phyloP scores from a whole-genome alignment of 2,113 vertebrate genomes.

The Arvicanthis niloticus region DNA sequence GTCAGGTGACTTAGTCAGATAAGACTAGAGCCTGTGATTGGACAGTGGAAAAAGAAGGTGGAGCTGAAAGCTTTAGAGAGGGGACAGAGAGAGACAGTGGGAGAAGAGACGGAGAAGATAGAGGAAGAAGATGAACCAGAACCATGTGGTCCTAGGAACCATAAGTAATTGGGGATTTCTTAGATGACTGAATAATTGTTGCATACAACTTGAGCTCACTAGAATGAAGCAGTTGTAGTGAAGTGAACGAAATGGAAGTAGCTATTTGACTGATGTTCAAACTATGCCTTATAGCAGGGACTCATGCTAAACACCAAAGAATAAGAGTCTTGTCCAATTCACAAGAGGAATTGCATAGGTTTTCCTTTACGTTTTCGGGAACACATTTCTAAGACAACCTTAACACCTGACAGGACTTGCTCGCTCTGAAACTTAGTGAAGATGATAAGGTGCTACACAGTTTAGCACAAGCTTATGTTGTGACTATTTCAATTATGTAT shows the following conservation, averaged over 20 bases:
- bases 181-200: neutral
- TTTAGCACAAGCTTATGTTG: neutral
- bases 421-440: conserved; percentile 12
- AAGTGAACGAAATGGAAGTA: neutral
- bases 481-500: neutral
- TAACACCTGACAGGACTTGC: neutral
- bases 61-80: too few relatives aligned
- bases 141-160: too few relatives aligned
- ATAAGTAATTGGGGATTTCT: too few relatives aligned
- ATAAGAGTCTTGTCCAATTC: neutral
- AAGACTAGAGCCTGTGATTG: too few relatives aligned
- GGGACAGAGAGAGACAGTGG: too few relatives aligned
- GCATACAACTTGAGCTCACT: neutral
- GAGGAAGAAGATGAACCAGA: too few relatives aligned
- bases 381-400: neutral
- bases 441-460: neutral
- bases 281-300: neutral
- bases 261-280: neutral
- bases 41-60: too few relatives aligned
- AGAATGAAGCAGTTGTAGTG: neutral
- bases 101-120: too few relatives aligned
- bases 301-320: neutral
- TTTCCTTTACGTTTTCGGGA: neutral
- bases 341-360: neutral
- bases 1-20: too few relatives aligned